A percentile compares a stretch with the other conserved stretches of the same genome.
These are phyloP conservation scores for Indicator maculatus DNA, from an alignment of 2,113 vertebrate genomes.

Conservation along the genomic window DNA sequence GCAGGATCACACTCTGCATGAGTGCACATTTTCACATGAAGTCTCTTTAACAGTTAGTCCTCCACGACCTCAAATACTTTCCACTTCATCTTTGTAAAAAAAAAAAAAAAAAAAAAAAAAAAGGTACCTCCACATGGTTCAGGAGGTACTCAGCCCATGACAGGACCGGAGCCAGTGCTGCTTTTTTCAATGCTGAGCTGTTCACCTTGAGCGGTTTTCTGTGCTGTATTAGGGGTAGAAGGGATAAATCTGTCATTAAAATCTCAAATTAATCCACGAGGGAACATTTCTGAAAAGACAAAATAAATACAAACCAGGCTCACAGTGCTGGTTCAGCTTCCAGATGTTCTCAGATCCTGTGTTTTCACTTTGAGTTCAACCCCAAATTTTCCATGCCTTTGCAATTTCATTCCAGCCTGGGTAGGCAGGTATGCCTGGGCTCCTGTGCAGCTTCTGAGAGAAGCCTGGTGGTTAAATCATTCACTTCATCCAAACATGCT, in stretches of 20 bases:
- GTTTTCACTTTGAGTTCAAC: slow-evolving; percentile 6
- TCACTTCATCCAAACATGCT: slow-evolving; percentile 2
- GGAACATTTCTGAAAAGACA: background rate
- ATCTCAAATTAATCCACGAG: slow-evolving; percentile 5
- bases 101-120: background rate
- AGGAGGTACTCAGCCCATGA: background rate
- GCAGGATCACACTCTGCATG: background rate
- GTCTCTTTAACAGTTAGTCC: background rate
- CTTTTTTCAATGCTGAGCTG: background rate
- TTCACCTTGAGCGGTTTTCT: background rate
- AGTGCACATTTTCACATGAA: background rate
- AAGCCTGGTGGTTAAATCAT: slow-evolving; percentile 28
- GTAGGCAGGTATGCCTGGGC: background rate
- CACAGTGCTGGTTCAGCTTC: slow-evolving; percentile 1
- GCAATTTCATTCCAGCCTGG: background rate
- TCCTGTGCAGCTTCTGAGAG: slow-evolving; percentile 18
- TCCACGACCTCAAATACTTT: background rate
- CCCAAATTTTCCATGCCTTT: slow-evolving; percentile 18
- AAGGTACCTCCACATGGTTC: background rate
- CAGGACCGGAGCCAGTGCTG: background rate
- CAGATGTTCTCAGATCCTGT: slow-evolving; percentile 20
- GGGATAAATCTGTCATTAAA: slow-evolving; percentile 23
- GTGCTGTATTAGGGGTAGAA: background rate
- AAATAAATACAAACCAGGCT: slow-evolving; percentile 33
- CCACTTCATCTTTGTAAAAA: background rate